Conservation (phyloP, 2,113 vertebrate species). For the Istiophorus platypterus region DNA sequence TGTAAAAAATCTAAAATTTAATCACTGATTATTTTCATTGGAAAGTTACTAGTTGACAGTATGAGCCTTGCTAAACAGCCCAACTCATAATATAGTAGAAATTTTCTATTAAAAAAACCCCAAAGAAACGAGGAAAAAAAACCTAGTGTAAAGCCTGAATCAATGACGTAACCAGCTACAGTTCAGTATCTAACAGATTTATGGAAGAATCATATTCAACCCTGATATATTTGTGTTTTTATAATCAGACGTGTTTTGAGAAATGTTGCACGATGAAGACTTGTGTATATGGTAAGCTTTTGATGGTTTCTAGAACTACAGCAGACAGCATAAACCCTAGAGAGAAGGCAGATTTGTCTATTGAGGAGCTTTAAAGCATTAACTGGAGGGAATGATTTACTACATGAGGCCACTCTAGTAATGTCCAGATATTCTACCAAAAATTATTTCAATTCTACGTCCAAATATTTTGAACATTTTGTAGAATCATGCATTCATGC, state of each 20-base stretch:
- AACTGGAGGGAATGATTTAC: slow-evolving; percentile 38
- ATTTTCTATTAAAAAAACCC: slow-evolving; percentile 22
- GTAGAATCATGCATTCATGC: slow-evolving; percentile 81
- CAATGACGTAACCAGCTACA: slow-evolving; percentile 63
- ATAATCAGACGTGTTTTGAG: slow-evolving; percentile 55
- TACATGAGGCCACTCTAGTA: slow-evolving; percentile 56
- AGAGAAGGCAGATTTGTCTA: slow-evolving; percentile 65
- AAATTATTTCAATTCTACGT: slow-evolving; percentile 45
- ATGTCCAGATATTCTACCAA: slow-evolving; percentile 46
- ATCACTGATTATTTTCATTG: slow-evolving; percentile 24
- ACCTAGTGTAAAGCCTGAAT: slow-evolving; percentile 63
- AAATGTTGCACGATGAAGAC: slow-evolving; percentile 38
- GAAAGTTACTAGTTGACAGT: slow-evolving; percentile 40
- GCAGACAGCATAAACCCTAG: slow-evolving; percentile 51
- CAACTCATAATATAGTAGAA: slow-evolving; percentile 46
- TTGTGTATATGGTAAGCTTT: slow-evolving; percentile 22
- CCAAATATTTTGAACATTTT: slow-evolving; percentile 47
- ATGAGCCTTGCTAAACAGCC: slow-evolving; percentile 29
- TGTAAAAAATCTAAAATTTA: slow-evolving; percentile 31
- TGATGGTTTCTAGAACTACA: slow-evolving; percentile 59
- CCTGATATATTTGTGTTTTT: slow-evolving; percentile 57
- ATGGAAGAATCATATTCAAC: slow-evolving; percentile 65
- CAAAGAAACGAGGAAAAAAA: slow-evolving; percentile 25
- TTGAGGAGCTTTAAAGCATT: slow-evolving; percentile 43
- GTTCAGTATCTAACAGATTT: slow-evolving; percentile 47